Evolutionary conservation across 2,888 invertebrate species (phyloP), one percentile per base, ranked within the genome.

Genomic region (Dendrolimus houi): DNA sequence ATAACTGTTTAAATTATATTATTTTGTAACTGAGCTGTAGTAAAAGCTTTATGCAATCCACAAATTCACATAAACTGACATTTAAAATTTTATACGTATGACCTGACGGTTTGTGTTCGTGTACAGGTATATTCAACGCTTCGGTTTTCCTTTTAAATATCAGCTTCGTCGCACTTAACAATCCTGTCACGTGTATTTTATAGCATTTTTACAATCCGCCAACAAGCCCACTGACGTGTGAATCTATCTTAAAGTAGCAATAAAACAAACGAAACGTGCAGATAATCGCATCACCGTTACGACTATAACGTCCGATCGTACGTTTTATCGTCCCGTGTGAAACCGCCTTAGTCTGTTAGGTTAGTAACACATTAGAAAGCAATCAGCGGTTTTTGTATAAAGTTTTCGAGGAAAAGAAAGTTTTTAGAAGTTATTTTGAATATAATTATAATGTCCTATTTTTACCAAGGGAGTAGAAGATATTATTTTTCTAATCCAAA

Each of bases 111-210:
- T 29, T 29, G 6, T 29, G 29, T 29, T 29, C 6, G 29, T 3
- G 29, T 6, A 29, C 29, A 29, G 29, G 64, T 56, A 29, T 29
- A 29, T 29, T 29, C 6, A 29, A 29, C 29, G 29, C 3, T 29
- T 6, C 29, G 29, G 29, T 29, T 29, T 29, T 29, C 29, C 29
- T 29, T 29, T 29, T 6, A 29, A 29, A 29, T 29, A 29, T 29
- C 47, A 8, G 47, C 47, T 47, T 9, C 47, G 47, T 47, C 9
- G 9, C 47, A 10, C 12, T 47, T 47, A 9, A 47, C 10, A 54
- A 53, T 57, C 56, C 57, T 60, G 55, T 57, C 12, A 57, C 52
- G 9, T 47, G 13, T 40, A 52, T 54, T 55, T 56, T 53, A 41
- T 56, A 41, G 47, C 47, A 9, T 47, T 47, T 47, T 47, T 47